Percentiles rank a stretch among this genome's conserved stretches.
Evolutionary conservation across 2,797 vertebrate species (phyloP).

Genomic region (Pangasius mekongensis): DNA sequence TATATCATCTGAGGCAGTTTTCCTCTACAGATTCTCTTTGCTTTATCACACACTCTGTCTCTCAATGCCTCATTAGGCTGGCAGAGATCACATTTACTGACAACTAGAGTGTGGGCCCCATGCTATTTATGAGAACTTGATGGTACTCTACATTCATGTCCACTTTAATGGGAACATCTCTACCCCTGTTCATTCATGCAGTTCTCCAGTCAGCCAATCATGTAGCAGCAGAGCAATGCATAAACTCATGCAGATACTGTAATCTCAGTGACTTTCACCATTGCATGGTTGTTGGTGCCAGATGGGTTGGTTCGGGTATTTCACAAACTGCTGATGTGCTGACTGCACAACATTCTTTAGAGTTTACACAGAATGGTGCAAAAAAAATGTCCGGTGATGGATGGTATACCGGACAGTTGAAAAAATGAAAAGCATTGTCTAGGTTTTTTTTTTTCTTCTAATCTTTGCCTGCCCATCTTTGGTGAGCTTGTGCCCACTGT

Average conservation of each 20-base stretch:
- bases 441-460: too few relatives aligned
- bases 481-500: not conserved
- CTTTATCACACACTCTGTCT: slow-evolving; percentile 51
- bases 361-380: not conserved
- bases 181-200: too few relatives aligned
- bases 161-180: not conserved
- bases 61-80: slow-evolving; percentile 54
- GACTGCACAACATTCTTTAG: not conserved
- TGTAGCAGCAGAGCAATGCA: not conserved
- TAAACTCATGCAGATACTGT: not conserved
- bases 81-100: slow-evolving; percentile 27
- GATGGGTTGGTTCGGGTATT: not conserved
- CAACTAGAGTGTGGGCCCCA: not conserved
- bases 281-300: not conserved
- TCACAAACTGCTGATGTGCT: not conserved
- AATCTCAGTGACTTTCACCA: not conserved
- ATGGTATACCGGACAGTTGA: not conserved
- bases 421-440: not conserved
- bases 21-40: slow-evolving; percentile 17
- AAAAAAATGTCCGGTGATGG: not conserved
- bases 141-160: not conserved
- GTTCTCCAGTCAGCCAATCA: not conserved
- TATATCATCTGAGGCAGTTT: slow-evolving; percentile 61
- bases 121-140: not conserved
- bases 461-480: not conserved